These are phyloP conservation scores for Ispidina picta DNA, from an alignment of 2,797 vertebrate species.

Conservation along the genomic window DNA sequence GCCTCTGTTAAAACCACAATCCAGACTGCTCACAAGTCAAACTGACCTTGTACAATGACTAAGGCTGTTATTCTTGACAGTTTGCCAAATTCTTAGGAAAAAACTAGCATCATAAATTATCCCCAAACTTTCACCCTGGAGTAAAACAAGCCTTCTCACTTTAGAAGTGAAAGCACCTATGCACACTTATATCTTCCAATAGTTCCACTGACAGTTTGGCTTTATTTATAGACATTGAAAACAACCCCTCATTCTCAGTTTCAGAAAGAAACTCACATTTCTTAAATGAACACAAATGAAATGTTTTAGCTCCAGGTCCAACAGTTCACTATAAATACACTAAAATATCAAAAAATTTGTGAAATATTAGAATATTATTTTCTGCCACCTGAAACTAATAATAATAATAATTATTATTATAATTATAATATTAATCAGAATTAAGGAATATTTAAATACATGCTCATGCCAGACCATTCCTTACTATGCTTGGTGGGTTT, in stretches of 20 bases:
- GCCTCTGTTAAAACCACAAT: neutral
- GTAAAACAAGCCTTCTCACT: conserved; percentile 1
- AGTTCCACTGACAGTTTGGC: neutral
- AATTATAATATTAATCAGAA: neutral
- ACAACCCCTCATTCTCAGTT: neutral
- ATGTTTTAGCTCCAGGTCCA: neutral
- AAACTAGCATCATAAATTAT: conserved; percentile 30
- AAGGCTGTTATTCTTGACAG: conserved; percentile 32
- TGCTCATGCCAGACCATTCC: neutral
- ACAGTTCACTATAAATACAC: neutral
- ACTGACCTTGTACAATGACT: neutral
- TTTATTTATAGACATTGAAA: neutral
- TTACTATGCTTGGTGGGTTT: neutral
- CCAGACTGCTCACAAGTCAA: neutral
- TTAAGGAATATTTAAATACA: neutral
- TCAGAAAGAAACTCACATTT: neutral
- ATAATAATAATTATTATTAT: too few relatives aligned
- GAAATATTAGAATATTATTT: neutral
- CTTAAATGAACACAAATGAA: neutral
- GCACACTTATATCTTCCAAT: neutral
- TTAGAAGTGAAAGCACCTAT: neutral
- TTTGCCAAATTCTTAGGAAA: conserved; percentile 32
- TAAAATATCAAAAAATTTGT: neutral
- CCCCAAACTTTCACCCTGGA: neutral
- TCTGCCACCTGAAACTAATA: neutral